Base-by-base conservation (phyloP, 1,140 invertebrate genomes). In the Drosophila truncata region DNA sequence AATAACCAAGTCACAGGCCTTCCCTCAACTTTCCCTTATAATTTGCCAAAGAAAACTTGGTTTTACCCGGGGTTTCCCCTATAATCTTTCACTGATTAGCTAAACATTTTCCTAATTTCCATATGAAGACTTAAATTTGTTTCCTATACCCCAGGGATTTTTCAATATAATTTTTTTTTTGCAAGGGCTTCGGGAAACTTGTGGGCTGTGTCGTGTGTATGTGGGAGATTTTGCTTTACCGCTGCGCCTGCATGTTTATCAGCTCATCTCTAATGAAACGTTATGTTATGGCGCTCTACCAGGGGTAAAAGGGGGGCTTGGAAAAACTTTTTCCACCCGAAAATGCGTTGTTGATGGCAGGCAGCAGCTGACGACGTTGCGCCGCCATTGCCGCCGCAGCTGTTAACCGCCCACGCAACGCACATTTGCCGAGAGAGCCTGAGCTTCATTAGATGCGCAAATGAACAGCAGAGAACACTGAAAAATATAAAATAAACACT, bases 231-330 rank as follows among this genome's bases (percentile, higher is more conserved):
- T 64, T 37, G 31, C 47, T 16, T 46, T 29, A 27, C 66, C 52
- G 49, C 49, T 79, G 41, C 52, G 61, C 31, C 52, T 85, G 83
- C 82, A 76, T 79, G 80, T 86, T 87, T 83, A 82, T 86, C 83
- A 79, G 76, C 80, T 86, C 84, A 86, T 83, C 76, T 86, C 83
- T 86, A 86, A 86, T 86, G 83, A 79, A 86, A 87, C 80, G 83
- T 87, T 87, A 83, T 83, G 84, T 83, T 87, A 79, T 82, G 52
- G 72, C 60, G 35, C 20, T 13, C 57, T 44, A 23, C 42, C 37
- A 35, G 0, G 31, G 31, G 31, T 0, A 10, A 10, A 2, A 10
- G 10, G 10, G 3, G 31, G 31, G 31, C 3, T 10, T 73, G 71
- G 29, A 64, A 86, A 85, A 76, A 85, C 58, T 85, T 85, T 85